These are phyloP conservation scores for Rhynchophorus ferrugineus DNA, from an alignment of 1,140 invertebrate genomes.

Conservation along the genomic window DNA sequence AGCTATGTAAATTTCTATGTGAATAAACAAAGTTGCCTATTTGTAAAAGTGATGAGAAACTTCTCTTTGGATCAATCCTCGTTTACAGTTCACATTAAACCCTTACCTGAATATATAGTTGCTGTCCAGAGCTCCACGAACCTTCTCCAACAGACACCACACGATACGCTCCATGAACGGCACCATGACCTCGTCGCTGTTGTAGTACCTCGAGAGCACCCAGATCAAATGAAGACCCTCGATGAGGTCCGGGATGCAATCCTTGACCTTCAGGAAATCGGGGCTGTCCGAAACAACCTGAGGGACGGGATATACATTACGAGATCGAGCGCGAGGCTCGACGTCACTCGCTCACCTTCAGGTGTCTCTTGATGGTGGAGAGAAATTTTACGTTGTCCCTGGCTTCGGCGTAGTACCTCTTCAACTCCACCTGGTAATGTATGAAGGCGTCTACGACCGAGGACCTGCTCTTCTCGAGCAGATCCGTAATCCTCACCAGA, in stretches of 20 bases:
- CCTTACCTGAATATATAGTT: slow-evolving; percentile 63
- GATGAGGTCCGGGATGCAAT: slow-evolving; percentile 69
- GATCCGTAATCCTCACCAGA: slow-evolving; percentile 50
- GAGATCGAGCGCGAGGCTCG: slow-evolving; percentile 9
- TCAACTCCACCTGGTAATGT: slow-evolving; percentile 49
- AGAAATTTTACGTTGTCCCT: slow-evolving; percentile 81
- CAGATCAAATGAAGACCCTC: slow-evolving; percentile 78
- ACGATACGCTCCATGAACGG: slow-evolving; percentile 72
- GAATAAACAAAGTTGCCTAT: too few relatives aligned
- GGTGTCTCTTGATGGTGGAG: slow-evolving; percentile 68
- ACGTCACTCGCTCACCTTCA: too few relatives aligned
- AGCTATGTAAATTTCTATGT: too few relatives aligned
- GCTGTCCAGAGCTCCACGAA: slow-evolving; percentile 62
- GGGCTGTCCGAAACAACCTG: slow-evolving; percentile 38
- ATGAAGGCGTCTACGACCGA: slow-evolving; percentile 46
- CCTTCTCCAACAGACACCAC: slow-evolving; percentile 68
- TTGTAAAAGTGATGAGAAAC: too few relatives aligned
- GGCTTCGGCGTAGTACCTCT: slow-evolving; percentile 65
- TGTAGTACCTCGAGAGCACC: slow-evolving; percentile 69
- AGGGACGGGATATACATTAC: not conserved
- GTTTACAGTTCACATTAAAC: slow-evolving; percentile 7
- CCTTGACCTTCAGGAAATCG: slow-evolving; percentile 60
- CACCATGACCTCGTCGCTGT: slow-evolving; percentile 65
- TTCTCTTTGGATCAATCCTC: not conserved
- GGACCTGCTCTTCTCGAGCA: slow-evolving; percentile 48